A percentile compares a stretch with the other conserved stretches of the same genome.
These are phyloP conservation scores for Mus minutoides DNA, from an alignment of 2,797 vertebrate species.

Conservation along the genomic window DNA sequence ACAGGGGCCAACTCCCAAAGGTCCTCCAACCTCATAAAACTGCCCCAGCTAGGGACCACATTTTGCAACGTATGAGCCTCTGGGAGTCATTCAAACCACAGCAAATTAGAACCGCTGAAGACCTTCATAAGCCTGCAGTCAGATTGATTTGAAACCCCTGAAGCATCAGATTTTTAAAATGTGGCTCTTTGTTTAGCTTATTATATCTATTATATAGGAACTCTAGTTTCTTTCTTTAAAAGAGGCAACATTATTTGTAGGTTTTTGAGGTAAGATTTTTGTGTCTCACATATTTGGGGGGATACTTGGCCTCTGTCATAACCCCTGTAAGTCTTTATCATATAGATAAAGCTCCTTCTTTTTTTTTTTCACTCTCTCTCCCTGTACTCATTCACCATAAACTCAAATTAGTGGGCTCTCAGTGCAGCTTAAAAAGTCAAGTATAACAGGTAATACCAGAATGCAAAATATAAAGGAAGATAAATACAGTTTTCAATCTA, in stretches of 20 bases:
- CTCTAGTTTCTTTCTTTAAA: constrained; percentile 43
- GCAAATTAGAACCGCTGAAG: neutral
- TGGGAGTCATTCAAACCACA: neutral
- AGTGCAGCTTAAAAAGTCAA: constrained; percentile 9
- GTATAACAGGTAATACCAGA: neutral
- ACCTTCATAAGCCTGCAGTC: neutral
- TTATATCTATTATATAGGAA: constrained; percentile 38
- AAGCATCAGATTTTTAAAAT: neutral
- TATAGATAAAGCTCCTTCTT: neutral
- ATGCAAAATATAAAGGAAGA: neutral
- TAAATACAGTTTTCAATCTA: neutral
- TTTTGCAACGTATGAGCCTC: neutral
- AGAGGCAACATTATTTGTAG: constrained; percentile 13
- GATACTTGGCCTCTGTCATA: neutral
- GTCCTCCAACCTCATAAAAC: neutral
- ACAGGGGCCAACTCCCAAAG: neutral
- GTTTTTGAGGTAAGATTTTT: constrained; percentile 11
- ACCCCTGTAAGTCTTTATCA: neutral
- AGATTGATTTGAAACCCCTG: neutral
- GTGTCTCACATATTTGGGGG: neutral
- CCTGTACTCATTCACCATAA: neutral
- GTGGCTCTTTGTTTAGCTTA: constrained; percentile 21
- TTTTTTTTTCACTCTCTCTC: neutral
- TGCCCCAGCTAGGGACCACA: neutral
- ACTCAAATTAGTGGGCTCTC: neutral